phyloP scores from a whole-genome alignment of 2,888 invertebrate species.

The Napeogenes inachia region DNA sequence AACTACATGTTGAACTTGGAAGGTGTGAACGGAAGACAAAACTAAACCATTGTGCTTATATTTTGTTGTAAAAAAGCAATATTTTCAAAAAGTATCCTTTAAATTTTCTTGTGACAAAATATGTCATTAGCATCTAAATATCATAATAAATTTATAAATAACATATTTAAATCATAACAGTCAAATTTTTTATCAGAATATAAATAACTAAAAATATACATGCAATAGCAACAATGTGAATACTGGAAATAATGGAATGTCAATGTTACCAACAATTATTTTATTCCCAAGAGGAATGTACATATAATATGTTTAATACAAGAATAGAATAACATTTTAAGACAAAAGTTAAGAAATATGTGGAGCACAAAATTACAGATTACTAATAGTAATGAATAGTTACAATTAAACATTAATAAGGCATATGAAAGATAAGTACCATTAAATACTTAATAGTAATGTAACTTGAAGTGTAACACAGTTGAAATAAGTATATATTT shows the following conservation, averaged over 20 bases:
- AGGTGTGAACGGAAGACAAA: constrained; percentile 29
- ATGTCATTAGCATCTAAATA: not conserved
- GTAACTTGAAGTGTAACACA: not conserved
- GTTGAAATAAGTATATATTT: not conserved
- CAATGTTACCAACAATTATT: constrained; percentile 17
- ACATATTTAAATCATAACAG: constrained; percentile 6
- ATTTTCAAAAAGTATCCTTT: not conserved
- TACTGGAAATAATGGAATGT: constrained; percentile 32
- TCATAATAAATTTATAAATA: not conserved
- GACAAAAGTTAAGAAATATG: not conserved
- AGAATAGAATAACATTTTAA: not conserved
- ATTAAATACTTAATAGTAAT: not conserved
- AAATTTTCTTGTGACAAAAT: not conserved
- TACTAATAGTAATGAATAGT: constrained; percentile 1
- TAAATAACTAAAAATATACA: constrained; percentile 7
- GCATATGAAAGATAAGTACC: constrained; percentile 6
- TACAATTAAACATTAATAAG: constrained; percentile 4
- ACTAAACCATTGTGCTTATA: not conserved
- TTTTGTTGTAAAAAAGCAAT: too few relatives aligned
- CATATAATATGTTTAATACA: not conserved
- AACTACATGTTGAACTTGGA: constrained; percentile 16
- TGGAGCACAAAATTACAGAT: constrained; percentile 2
- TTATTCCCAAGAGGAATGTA: constrained; percentile 28
- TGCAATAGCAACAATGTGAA: constrained; percentile 25
- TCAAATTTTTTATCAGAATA: not conserved